Base-by-base conservation (phyloP, 2,888 invertebrate species). In the Trissoscelio sp. region DNA sequence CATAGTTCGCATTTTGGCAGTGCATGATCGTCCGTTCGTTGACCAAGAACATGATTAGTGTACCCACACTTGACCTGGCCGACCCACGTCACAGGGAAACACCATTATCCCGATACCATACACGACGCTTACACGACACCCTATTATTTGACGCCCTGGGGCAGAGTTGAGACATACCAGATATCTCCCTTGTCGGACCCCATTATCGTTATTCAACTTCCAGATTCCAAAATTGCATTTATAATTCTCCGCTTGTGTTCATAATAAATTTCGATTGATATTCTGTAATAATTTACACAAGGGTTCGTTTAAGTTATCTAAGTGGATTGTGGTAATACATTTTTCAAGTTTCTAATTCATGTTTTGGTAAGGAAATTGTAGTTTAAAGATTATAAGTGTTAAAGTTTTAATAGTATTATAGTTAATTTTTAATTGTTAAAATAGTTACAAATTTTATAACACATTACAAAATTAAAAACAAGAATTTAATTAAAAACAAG, bases 31-130 rank as follows among this genome's bases (percentile, higher is more conserved):
- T 77, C 62, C 77, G 20, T 67, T 84, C 85, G 86, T 85, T 85
- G 78, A 79, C 83, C 85, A 84, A 84, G 83, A 82, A 84, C 85
- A 86, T 87, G 88, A 88, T 88, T 87, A 89, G 90, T 90, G 88
- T 87, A 85, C 83, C 87, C 88, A 89, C 89, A 90, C 90, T 90
- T 89, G 89, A 90, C 89, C 90, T 88, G 87, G 57, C 79, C 79
- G 87, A 88, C 87, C 88, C 86, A 82, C 74, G 83, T 84, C 80
- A 82, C 80, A 83, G 75, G 70, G 86, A 85, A 86, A 88, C 83
- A 85, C 87, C 85, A 89, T 90, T 89, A 89, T 88, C 87, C 84
- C 89, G 88, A 89, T 89, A 88, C 88, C 82, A 83, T 81, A 79
- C 82, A 85, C 48, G 62, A 46, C 42, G 77, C 64, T 81, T 77